Base-by-base conservation (phyloP, 2,113 vertebrate genomes). In the Pelusios castaneus region DNA sequence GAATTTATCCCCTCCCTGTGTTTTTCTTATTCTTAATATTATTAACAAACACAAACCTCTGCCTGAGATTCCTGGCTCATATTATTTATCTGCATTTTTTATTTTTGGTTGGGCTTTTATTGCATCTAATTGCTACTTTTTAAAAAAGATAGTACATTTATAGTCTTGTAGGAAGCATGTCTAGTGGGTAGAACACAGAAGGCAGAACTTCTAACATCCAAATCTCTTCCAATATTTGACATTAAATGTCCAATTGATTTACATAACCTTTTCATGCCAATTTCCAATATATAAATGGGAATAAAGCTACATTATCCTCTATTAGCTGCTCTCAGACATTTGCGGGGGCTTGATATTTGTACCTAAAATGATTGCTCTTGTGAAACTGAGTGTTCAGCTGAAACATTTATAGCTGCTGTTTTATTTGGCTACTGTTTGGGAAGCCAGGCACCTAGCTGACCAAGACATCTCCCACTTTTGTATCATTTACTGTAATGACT, bases 311-410 rank as follows among this genome's bases (percentile, higher is more conserved):
- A 89, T 87, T 80, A 92, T 49, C 24, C 89, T 89, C 34, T 90
- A n/a, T 14, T 10, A 41, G 11, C 13, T 24, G 21, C 21, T 34
- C 19, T 24, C 45, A 63, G 29, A 10, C 34, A 63, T 45, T 56
- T 55, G 0, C 2, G 82, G 24, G 89, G 34, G 87, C 16, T 89
- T 24, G 5, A 41, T 85, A 27, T n/a, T 84, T 41, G n/a, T 24
- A 63, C 17, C 92, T 85, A 45, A 93, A 85, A 87, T 81, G 82
- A 86, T 95, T 80, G 56, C n/a, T 58, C 77, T 70, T 47, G 31
- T 92, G 80, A 88, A 93, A 95, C 89, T 34, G 88, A 85, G 84
- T 10, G n/a, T 77, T 67, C 90, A 0, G 63, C 91, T 96, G 27
- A 45, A 31, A 27, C 31, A 31, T 38, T 85, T 92, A 58, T 41